Evolutionary conservation across 2,888 invertebrate genomes (phyloP), one percentile per base, ranked within the genome.

Genomic region (Ophion costatus): DNA sequence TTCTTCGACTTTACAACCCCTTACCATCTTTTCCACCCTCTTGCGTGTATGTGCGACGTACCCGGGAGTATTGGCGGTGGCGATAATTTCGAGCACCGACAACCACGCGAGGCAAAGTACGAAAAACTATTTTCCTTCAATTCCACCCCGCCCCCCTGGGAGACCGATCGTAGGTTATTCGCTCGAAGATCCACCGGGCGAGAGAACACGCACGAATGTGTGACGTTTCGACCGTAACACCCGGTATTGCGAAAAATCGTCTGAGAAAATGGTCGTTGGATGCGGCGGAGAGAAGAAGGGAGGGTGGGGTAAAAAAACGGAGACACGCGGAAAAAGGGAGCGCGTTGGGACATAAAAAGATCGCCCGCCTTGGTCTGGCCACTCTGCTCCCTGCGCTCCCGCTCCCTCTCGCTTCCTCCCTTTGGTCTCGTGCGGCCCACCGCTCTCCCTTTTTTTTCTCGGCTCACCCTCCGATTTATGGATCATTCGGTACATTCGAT

Each of bases 281-380:
- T 57, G 17, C 51, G 51, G 66, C 57, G 22, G 33, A 74, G 67
- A 73, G 33, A 64, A 24, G 22, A 33, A 56, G 10, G 64, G n/a
- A n/a, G 51, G 87, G 29, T 29, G 29, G 88, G 88, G 87, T 84
- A 89, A 91, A 90, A 90, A 42, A 67, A 59, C 11, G 33, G 67
- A 69, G 33, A 82, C 33, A 77, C 80, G 86, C 85, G 70, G 88
- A 51, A 88, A 88, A 91, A 90, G 91, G 90, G 90, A 92, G 90
- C 91, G 93, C 93, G 92, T 92, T 90, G 91, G 90, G 91, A 92
- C 92, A 92, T 93, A 93, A 93, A 93, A 93, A 93, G 93, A 92
- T 91, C 92, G 90, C 89, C 90, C 89, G 90, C 89, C 90, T 89
- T 90, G 84, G 88, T 87, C 66, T 82, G 77, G 75, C 75, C 75